phyloP scores from a whole-genome alignment of 2,797 vertebrate genomes.

The Gadopsis bispinosus region DNA sequence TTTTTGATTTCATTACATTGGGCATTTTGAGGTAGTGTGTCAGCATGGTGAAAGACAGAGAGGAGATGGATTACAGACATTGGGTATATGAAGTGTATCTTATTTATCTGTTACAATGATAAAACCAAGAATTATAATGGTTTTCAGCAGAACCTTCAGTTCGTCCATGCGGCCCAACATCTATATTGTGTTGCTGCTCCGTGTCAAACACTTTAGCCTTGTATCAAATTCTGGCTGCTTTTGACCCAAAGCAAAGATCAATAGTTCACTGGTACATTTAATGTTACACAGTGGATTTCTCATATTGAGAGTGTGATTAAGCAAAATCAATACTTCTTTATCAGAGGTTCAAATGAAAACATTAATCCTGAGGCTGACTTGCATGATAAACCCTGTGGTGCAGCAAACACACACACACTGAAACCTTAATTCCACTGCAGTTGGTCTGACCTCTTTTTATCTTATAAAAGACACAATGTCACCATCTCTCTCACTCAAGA shows the following conservation, averaged over 20 bases:
- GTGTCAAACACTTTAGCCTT: background rate
- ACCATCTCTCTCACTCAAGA: constrained; percentile 50
- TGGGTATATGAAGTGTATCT: too few species aligned
- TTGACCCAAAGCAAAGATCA: constrained; percentile 53
- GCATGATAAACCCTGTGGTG: constrained; percentile 37
- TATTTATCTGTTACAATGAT: background rate
- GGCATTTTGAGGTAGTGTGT: too few species aligned
- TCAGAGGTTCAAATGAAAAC: constrained; percentile 72
- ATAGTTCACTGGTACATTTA: constrained; percentile 62
- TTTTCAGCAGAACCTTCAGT: background rate
- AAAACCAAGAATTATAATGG: background rate
- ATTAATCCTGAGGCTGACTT: constrained; percentile 47
- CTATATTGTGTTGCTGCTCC: background rate
- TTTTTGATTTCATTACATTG: too few species aligned
- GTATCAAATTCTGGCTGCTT: constrained; percentile 10
- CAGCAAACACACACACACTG: constrained; percentile 6
- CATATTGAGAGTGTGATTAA: constrained; percentile 69
- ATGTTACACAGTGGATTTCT: constrained; percentile 60
- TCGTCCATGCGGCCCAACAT: background rate
- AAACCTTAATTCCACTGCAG: constrained; percentile 62
- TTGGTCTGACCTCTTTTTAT: constrained; percentile 57
- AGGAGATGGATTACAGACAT: too few species aligned
- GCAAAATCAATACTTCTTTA: constrained; percentile 72
- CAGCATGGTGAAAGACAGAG: too few species aligned
- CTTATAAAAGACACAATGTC: constrained; percentile 67